These are phyloP conservation scores for Callyntrura guangdongensis DNA, from an alignment of 2,888 invertebrate species.

Conservation along the genomic window DNA sequence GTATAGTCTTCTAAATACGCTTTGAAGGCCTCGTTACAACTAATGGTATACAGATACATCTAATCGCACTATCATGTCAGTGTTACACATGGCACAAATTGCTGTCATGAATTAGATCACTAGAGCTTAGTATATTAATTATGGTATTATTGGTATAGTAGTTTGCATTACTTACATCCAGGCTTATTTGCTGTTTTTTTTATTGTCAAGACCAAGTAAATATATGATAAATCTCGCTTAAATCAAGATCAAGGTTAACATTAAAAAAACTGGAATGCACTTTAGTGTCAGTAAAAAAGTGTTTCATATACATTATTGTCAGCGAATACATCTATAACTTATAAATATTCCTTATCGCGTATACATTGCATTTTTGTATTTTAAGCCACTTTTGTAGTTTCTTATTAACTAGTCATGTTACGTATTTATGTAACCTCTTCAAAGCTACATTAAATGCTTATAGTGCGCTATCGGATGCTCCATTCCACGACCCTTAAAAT, in stretches of 20 bases:
- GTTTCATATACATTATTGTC: background rate
- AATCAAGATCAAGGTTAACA: conserved; percentile 34
- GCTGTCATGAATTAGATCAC: too few relatives aligned
- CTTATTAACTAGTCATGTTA: background rate
- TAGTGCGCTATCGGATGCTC: background rate
- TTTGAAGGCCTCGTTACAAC: too few relatives aligned
- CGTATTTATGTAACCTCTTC: background rate
- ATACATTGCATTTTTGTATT: background rate
- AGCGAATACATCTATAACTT: background rate
- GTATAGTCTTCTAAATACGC: too few relatives aligned
- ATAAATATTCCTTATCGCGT: background rate
- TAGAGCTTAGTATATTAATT: too few relatives aligned
- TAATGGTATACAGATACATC: too few relatives aligned
- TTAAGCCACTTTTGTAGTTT: background rate
- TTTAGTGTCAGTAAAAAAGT: conserved; percentile 26
- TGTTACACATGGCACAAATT: too few relatives aligned
- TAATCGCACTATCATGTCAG: too few relatives aligned
- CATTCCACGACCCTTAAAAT: background rate
- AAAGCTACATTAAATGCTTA: background rate
- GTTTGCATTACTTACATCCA: background rate
- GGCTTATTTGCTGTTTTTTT: background rate
- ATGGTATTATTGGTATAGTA: background rate
- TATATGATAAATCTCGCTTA: background rate
- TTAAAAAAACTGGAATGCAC: background rate
- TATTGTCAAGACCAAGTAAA: background rate